Conservation (phyloP, 2,113 vertebrate genomes). For the Ctenodactylus gundi region DNA sequence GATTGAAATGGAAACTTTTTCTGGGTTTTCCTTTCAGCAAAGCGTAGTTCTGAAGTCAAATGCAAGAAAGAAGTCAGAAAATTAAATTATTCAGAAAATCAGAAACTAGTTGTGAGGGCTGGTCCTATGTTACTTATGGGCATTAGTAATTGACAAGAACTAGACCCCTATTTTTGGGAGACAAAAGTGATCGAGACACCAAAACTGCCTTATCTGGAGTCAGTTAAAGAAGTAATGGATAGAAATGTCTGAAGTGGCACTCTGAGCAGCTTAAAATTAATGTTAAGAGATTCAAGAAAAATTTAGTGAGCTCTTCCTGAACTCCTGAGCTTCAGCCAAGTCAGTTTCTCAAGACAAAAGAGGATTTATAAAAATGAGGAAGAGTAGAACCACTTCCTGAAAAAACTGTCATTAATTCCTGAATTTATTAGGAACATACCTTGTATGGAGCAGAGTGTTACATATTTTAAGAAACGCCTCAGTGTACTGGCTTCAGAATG, state of each 20-base stretch:
- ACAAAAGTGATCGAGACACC: background rate
- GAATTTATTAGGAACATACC: background rate
- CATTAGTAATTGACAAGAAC: background rate
- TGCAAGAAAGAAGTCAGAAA: background rate
- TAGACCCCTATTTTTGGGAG: background rate
- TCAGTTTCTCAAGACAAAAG: conserved; percentile 5
- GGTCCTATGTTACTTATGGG: background rate
- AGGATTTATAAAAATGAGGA: background rate
- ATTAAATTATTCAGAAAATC: conserved; percentile 2
- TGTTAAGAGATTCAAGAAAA: background rate
- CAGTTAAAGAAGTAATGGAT: background rate
- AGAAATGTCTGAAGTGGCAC: background rate
- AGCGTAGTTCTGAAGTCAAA: background rate
- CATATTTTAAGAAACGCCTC: background rate
- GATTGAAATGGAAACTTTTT: background rate
- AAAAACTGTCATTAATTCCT: background rate
- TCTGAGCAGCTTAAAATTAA: background rate
- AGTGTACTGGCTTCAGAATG: background rate
- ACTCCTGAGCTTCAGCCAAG: background rate
- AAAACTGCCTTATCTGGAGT: background rate
- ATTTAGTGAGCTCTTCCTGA: background rate
- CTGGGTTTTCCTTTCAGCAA: background rate
- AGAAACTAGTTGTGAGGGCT: background rate
- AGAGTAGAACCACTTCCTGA: background rate
- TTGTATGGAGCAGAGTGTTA: too few relatives aligned